phyloP scores from a whole-genome alignment of 2,797 vertebrate genomes.

The Tadarida brasiliensis region DNA sequence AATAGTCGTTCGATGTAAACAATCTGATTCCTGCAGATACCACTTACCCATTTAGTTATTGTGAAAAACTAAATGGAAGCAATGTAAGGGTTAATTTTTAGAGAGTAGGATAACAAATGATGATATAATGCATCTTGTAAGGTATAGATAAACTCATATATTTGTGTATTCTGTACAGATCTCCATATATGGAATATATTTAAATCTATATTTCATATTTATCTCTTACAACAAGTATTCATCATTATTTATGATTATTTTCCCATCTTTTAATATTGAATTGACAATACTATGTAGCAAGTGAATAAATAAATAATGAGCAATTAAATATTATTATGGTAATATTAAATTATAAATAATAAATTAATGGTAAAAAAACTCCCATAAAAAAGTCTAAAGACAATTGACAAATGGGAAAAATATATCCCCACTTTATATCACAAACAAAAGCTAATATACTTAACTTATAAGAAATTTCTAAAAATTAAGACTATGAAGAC shows the following conservation, averaged over 20 bases:
- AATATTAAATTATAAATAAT: neutral
- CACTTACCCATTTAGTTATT: neutral
- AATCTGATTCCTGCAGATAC: neutral
- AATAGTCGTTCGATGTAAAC: neutral
- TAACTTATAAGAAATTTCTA: neutral
- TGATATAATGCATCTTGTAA: neutral
- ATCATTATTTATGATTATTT: neutral
- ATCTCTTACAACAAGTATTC: neutral
- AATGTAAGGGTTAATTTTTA: neutral
- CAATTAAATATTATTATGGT: neutral
- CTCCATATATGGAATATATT: neutral
- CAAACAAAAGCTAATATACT: neutral
- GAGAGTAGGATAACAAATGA: neutral
- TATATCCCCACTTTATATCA: neutral
- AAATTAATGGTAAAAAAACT: neutral
- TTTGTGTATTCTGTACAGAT: neutral
- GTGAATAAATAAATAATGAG: neutral
- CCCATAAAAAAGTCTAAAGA: neutral
- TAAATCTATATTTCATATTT: neutral
- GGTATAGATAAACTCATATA: neutral
- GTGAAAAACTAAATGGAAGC: neutral
- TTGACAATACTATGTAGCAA: neutral
- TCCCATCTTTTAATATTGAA: neutral
- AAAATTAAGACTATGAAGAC: neutral
- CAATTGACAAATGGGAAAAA: neutral